phyloP scores from a whole-genome alignment of 2,797 vertebrate species.

The Diglossa cyanea region DNA sequence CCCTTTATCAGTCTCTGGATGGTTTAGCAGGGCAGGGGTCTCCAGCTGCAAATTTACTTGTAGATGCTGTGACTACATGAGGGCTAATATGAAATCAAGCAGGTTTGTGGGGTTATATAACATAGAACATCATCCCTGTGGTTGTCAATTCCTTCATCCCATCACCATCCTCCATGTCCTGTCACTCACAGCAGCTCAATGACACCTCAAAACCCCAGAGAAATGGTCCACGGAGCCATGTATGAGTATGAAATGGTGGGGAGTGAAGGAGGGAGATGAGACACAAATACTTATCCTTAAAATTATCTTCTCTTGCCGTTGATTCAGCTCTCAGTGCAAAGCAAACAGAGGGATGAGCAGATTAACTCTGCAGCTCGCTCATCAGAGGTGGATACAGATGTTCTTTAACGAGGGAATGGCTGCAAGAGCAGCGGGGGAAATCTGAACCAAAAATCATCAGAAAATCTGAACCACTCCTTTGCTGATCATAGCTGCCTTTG shows the following conservation, averaged over 20 bases:
- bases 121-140: fast-evolving
- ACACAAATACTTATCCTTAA: background rate
- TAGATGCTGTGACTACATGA: fast-evolving
- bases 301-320: background rate
- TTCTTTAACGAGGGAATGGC: background rate
- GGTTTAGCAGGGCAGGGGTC: fast-evolving
- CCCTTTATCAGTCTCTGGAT: fast-evolving
- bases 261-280: background rate
- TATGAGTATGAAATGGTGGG: fast-evolving
- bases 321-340: background rate
- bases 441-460: background rate
- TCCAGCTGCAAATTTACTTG: fast-evolving
- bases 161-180: fast-evolving
- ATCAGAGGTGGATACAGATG: background rate
- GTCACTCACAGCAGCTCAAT: fast-evolving
- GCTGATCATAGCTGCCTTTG: background rate
- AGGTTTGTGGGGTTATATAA: fast-evolving
- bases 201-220: too few species aligned
- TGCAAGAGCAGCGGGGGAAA: background rate
- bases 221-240: fast-evolving
- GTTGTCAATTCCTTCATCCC: fast-evolving
- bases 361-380: background rate
- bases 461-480: background rate
- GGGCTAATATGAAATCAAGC: fast-evolving
- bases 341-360: background rate